Conservation (phyloP, 2,113 vertebrate species). For the Pluvialis apricaria region DNA sequence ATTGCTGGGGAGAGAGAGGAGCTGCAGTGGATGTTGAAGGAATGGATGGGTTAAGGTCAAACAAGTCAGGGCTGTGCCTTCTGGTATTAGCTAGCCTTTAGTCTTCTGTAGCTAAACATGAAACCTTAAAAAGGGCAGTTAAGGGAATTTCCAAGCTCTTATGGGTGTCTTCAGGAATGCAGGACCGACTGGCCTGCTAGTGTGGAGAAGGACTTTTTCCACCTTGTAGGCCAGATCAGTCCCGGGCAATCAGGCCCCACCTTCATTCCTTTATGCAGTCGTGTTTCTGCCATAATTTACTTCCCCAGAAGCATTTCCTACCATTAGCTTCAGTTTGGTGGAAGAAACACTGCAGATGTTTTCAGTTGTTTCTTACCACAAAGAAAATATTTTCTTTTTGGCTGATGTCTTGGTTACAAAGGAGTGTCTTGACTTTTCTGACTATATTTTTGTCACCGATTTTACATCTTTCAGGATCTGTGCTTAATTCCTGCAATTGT, state of each 20-base stretch:
- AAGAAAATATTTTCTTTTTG: not conserved
- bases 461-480: not conserved
- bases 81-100: not conserved
- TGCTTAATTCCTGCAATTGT: not conserved
- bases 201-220: not conserved
- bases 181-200: not conserved
- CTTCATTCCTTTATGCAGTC: not conserved
- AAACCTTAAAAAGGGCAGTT: not conserved
- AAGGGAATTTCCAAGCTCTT: not conserved
- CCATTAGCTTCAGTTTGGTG: not conserved
- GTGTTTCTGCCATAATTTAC: not conserved
- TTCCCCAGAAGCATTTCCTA: not conserved
- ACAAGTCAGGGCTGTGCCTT: not conserved
- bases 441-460: not conserved
- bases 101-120: not conserved
- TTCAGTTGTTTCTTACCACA: not conserved
- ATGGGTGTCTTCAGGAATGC: not conserved
- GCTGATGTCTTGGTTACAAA: not conserved
- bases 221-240: not conserved
- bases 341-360: not conserved
- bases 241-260: fast-evolving
- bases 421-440: not conserved
- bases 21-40: not conserved
- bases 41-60: not conserved
- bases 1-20: not conserved